Evolutionary conservation across 1,140 invertebrate species (phyloP), one percentile per base, ranked within the genome.

Genomic region (Melipona quadrifasciata): DNA sequence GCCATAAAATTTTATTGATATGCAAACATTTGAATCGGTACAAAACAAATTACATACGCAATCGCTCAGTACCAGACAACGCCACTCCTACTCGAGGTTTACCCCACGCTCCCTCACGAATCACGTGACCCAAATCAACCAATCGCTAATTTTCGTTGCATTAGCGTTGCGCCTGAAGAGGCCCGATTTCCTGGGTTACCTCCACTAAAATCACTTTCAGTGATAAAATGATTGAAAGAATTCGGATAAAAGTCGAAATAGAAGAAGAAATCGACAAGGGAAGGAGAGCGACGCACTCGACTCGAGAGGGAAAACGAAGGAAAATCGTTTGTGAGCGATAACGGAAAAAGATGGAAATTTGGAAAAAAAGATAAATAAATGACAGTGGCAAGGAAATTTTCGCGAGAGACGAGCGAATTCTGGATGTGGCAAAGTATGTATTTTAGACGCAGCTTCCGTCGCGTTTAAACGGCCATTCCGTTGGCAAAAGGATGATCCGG

Each of bases 361-460:
- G 19, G 10, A 67, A 34, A 34, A 24, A 31, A 34, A 67, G 27
- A 21, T 17, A 27, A 57, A 53, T 16, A 39, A 53, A 55, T 6
- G 27, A 53, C 17, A 19, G 27, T 1, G 11, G 14, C 21, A n/a
- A 39, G 61, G 65, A 86, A 47, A 79, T 82, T 87, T 89, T 86
- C 87, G 65, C 58, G 78, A 84, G 79, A 77, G 82, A 85, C 80
- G 87, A 77, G 80, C 76, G 65, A 67, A 91, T 89, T 87, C 61
- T 83, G 76, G 73, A 72, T 79, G 82, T 73, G 34, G 71, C 84
- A 78, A 86, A 82, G 84, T 89, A 89, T 89, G 84, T 86, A 92
- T 87, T 87, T 91, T 91, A 85, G 90, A 89, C 76, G 73, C 78
- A 19, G 64, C 61, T 86, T 89, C 85, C 72, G 72, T 65, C 71